phyloP scores from a whole-genome alignment of 1,140 invertebrate genomes.

The Semibalanus balanoides region DNA sequence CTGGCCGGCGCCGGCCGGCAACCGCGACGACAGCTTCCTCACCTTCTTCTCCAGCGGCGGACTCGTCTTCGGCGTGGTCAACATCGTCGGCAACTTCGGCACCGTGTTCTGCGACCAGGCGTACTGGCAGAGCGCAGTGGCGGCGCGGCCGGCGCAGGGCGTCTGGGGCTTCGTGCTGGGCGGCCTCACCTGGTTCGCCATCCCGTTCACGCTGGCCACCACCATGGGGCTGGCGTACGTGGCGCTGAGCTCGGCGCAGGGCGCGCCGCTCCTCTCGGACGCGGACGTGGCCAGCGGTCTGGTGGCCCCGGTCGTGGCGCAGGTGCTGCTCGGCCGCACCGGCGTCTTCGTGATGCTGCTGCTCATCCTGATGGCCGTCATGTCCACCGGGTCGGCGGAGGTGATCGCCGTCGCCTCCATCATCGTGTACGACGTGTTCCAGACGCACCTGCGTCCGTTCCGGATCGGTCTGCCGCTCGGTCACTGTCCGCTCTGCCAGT shows the following conservation, averaged over 20 bases:
- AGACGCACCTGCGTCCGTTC: conserved; percentile 17
- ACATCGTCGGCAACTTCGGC: conserved; percentile 28
- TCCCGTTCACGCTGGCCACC: conserved; percentile 31
- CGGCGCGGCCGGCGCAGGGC: conserved; percentile 27
- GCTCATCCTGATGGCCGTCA: conserved; percentile 31
- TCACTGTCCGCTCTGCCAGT: background rate
- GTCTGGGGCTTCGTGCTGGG: conserved; percentile 30
- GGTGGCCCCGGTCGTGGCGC: conserved; percentile 27
- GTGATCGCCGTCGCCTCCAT: conserved; percentile 33
- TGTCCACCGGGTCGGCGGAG: conserved; percentile 31
- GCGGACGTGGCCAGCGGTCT: conserved; percentile 25
- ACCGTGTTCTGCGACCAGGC: conserved; percentile 33
- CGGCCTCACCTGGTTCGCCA: conserved; percentile 31
- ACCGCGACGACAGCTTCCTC: conserved; percentile 25
- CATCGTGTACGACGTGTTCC: conserved; percentile 33
- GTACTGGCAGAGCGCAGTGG: conserved; percentile 30
- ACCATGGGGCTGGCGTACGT: conserved; percentile 31
- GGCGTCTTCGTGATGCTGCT: conserved; percentile 26
- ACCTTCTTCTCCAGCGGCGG: conserved; percentile 27
- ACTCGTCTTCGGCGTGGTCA: conserved; percentile 31
- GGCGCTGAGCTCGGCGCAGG: conserved; percentile 24
- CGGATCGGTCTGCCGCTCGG: background rate
- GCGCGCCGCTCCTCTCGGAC: conserved; percentile 20
- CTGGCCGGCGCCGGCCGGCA: conserved; percentile 23
- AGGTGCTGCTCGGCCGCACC: conserved; percentile 24